Evolutionary conservation across 2,888 invertebrate genomes (phyloP), one percentile per base, ranked within the genome.

Genomic region (Heliconius aoede): DNA sequence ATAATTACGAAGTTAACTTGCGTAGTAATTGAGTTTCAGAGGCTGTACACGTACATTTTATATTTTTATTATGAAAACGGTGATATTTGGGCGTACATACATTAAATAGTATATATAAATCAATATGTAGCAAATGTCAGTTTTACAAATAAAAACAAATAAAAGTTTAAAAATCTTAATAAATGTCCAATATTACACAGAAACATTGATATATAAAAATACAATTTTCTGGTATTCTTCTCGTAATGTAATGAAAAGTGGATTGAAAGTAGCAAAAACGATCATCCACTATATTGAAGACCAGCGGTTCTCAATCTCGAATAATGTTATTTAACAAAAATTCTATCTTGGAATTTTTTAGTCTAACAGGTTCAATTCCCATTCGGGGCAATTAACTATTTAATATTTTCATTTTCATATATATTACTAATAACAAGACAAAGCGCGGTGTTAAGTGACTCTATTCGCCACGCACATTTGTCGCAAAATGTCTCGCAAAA

Each of bases 211-310:
- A 36, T 32, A 36, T 21, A 58, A 32, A 71, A 58, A 71, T 40
- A 26, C 40, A 72, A 72, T 72, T 55, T 61, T 72, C 60, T 72
- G 36, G 5, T 21, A 72, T 72, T 60, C 58, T 32, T 32, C 28
- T 28, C 26, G 26, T 26, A 72, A 61, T 72, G 7, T 21, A 72
- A 72, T 61, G 60, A 60, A 72, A 72, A 60, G 36, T 36, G 32
- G 36, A 60, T 72, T 61, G 72, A 72, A 72, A 36, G 36, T 36
- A 30, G 28, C 60, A 72, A 72, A 72, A 72, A 72, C 72, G n/a
- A 40, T 36, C 26, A 60, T 61, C 36, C 36, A 40, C 40, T 40
- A 21, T 36, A 72, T 32, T 26, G 40, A 36, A 40, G 72, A 13
- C 69, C 55, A 65, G 65, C 8, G 65, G 40, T 26, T 65, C 13